Percentiles rank a stretch among this genome's conserved stretches.
These are phyloP conservation scores for Sternarchorhynchus goeldii DNA, from an alignment of 2,797 vertebrate genomes.

Conservation along the genomic window DNA sequence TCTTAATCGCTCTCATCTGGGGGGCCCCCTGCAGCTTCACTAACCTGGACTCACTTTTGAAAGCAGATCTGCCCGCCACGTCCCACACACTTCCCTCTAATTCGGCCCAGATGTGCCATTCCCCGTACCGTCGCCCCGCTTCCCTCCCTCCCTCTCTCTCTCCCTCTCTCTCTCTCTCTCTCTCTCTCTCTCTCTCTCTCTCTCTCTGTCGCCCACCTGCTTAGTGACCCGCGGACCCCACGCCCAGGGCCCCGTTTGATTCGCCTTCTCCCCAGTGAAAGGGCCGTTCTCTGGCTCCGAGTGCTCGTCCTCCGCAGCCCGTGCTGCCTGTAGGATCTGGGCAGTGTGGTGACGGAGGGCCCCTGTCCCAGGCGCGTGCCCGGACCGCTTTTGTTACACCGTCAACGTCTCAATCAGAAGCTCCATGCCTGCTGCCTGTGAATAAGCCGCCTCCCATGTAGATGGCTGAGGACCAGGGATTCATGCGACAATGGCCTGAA, in stretches of 20 bases:
- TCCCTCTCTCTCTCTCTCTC: constrained; percentile 71
- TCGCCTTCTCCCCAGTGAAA: constrained; percentile 73
- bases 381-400: constrained; percentile 61
- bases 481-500: constrained; percentile 46
- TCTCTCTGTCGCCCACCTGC: constrained; percentile 80
- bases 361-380: constrained; percentile 58
- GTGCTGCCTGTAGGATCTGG: constrained; percentile 64
- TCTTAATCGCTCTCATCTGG: constrained; percentile 90
- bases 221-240: constrained; percentile 74
- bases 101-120: constrained; percentile 82
- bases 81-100: constrained; percentile 85
- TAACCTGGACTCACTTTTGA: constrained; percentile 82
- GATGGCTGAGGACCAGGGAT: constrained; percentile 58
- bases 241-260: constrained; percentile 71
- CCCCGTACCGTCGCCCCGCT: constrained; percentile 67
- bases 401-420: constrained; percentile 64
- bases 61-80: constrained; percentile 78
- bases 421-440: constrained; percentile 56
- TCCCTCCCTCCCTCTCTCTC: constrained; percentile 45
- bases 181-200: constrained; percentile 59
- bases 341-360: constrained; percentile 60
- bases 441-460: constrained; percentile 62
- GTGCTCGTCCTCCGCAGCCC: constrained; percentile 42
- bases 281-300: constrained; percentile 71
- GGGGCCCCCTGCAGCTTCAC: constrained; percentile 72